Evolutionary conservation across 2,113 vertebrate genomes (phyloP).

Genomic region (Gavialis gangeticus): DNA sequence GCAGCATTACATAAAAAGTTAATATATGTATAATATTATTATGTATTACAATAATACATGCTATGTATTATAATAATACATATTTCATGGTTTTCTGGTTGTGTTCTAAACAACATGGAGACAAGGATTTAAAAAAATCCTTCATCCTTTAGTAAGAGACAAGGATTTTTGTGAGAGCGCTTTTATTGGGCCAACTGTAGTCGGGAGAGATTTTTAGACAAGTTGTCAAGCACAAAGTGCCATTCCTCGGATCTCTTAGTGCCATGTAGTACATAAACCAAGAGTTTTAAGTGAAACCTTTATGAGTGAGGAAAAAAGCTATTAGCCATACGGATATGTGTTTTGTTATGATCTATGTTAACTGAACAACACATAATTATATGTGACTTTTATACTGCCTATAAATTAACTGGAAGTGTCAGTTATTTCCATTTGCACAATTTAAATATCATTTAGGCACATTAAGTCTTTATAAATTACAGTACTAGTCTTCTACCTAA

Average conservation of each 20-base stretch:
- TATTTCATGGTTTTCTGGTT: not conserved
- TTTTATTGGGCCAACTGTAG: too few relatives aligned
- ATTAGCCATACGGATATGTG: not conserved
- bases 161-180: too few relatives aligned
- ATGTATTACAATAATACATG: too few relatives aligned
- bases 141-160: not conserved
- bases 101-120: not conserved
- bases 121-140: not conserved
- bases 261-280: accelerated
- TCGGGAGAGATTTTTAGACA: too few relatives aligned
- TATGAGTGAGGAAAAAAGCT: not conserved
- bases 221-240: too few relatives aligned
- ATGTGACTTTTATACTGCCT: not conserved
- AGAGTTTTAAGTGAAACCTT: not conserved
- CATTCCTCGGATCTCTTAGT: not conserved
- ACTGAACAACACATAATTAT: not conserved
- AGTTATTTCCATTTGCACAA: not conserved
- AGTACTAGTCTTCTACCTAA: not conserved
- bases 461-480: not conserved
- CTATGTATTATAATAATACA: not conserved
- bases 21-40: too few relatives aligned
- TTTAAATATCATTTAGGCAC: not conserved
- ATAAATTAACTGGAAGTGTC: not conserved
- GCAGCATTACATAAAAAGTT: not conserved
- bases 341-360: not conserved